Base-by-base conservation (phyloP, 2,113 vertebrate genomes). In the Poeciliopsis turrubarensis region DNA sequence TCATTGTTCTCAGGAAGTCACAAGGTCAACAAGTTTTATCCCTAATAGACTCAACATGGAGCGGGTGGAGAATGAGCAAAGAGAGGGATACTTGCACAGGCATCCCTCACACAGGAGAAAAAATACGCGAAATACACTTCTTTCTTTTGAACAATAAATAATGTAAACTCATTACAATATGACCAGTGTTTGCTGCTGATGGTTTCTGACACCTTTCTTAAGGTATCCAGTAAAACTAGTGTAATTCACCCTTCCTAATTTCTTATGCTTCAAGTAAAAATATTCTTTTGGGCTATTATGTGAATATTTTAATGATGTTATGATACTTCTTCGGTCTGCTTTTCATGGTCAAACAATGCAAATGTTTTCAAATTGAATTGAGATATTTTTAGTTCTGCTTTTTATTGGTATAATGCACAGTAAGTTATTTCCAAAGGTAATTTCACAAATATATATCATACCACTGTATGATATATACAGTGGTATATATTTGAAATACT, bases 11-110 rank as follows among this genome's bases (percentile, higher is more conserved):
- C 12, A 0, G 12, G 67, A 80, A 89, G 81, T 84, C 70, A 65
- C 78, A 89, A 91, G 92, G 90, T 92, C 88, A 89, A 89, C 80
- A 76, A 88, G 86, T 89, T 83, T 75, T 83, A 72, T 83, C 60
- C 81, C 74, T 81, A 79, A 89, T 84, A 83, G 83, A 82, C 82
- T 87, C 79, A 70, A 77, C 77, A 75, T 27, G 32, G 70, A 85
- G 68, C 75, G 77, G 73, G 75, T 65, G 60, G 79, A 63, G 67
- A 72, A 32, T 34, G 74, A 84, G 69, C 62, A 79, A 73, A 84
- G 77, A 60, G 7, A 66, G 65, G n/a, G 25, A 68, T 19, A 62
- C 70, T 62, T 32, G 51, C 69, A 39, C n/a, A 60, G 11, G 47
- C 73, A 71, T 67, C 47, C 37, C 67, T 51, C 37, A 13, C 32